Conservation (phyloP, 30 jellyfish, hydroid and myxozoan genomes). For the Euphysa ruthae region DNA sequence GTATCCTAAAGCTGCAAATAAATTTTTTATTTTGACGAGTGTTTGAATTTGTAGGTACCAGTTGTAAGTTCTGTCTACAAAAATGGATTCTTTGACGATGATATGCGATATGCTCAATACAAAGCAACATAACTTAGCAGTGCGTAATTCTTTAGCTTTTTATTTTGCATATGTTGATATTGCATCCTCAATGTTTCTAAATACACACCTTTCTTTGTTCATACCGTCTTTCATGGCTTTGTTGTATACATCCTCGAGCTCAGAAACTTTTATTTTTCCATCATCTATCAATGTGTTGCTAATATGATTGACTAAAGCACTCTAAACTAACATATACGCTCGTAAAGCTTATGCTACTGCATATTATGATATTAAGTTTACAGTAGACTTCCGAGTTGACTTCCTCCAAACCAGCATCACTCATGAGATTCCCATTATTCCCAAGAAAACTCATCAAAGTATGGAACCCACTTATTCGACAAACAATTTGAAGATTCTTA, state of each 20-base stretch:
- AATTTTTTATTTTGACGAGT: slow-evolving; percentile 36
- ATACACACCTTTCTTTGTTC: slow-evolving; percentile 3
- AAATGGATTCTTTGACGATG: slow-evolving; percentile 36
- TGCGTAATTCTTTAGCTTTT: slow-evolving; percentile 19
- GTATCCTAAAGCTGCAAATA: slow-evolving; percentile 66
- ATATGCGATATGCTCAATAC: slow-evolving; percentile 23
- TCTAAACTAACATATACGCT: slow-evolving; percentile 15
- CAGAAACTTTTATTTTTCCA: neutral
- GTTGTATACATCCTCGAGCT: neutral
- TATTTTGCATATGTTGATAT: neutral
- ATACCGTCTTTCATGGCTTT: slow-evolving; percentile 2
- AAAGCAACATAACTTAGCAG: slow-evolving; percentile 47
- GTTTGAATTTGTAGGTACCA: slow-evolving; percentile 51
- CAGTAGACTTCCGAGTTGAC: slow-evolving; percentile 19
- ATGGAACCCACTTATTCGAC: slow-evolving; percentile 34
- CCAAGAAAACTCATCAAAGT: slow-evolving; percentile 36
- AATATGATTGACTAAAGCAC: slow-evolving; percentile 1
- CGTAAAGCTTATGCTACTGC: slow-evolving; percentile 41
- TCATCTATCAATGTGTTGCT: neutral
- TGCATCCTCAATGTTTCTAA: neutral
- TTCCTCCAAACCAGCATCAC: slow-evolving; percentile 21
- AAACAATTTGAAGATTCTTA: slow-evolving; percentile 5
- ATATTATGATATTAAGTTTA: slow-evolving; percentile 12
- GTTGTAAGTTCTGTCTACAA: slow-evolving; percentile 57
- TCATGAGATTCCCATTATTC: slow-evolving; percentile 9